phyloP scores from a whole-genome alignment of 2,113 vertebrate species.

The Hydrolagus affinis region DNA sequence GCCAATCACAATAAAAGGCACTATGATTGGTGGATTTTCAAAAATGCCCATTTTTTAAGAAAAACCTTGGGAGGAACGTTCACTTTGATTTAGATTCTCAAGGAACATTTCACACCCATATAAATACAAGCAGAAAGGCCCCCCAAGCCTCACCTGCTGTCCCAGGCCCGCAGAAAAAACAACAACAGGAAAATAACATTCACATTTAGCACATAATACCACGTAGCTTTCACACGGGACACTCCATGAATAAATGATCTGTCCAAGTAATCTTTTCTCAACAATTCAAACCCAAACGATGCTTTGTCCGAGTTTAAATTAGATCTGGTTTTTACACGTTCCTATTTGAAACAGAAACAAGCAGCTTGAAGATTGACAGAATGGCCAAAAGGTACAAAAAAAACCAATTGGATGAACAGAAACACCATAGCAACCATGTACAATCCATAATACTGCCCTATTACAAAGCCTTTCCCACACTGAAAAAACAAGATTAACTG shows the following conservation, averaged over 20 bases:
- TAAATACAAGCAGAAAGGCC: no score
- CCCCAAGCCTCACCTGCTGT: no score
- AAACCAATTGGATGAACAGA: not conserved
- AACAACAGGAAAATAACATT: no score
- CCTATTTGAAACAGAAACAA: not conserved
- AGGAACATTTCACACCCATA: no score
- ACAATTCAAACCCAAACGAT: not conserved
- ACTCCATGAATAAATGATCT: not conserved
- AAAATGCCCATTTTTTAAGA: no score
- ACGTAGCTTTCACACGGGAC: not conserved
- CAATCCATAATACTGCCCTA: not conserved
- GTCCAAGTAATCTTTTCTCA: not conserved
- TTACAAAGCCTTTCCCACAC: not conserved
- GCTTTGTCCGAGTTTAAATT: no score
- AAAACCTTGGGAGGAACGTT: no score
- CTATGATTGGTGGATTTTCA: no score
- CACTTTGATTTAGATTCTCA: no score
- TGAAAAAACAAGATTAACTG: not conserved
- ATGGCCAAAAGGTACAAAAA: not conserved
- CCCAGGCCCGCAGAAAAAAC: no score
- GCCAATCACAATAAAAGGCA: no score
- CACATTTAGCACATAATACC: not conserved
- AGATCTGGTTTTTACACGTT: not conserved
- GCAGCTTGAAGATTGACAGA: not conserved
- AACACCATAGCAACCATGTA: not conserved